These are phyloP conservation scores for Drosophila kanekoi DNA, from an alignment of 2,888 invertebrate species.

Conservation along the genomic window DNA sequence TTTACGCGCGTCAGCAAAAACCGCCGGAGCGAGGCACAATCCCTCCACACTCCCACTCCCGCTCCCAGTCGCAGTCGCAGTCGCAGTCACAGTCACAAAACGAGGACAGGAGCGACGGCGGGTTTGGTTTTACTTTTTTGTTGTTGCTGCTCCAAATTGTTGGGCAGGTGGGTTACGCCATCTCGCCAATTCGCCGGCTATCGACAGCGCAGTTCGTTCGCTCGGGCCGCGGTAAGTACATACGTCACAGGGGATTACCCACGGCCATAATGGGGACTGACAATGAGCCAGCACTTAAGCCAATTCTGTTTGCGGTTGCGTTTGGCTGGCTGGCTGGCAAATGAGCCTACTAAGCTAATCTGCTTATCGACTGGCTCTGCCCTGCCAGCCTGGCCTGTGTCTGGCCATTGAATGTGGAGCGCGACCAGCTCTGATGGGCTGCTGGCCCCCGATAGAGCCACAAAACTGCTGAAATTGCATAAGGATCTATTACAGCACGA, in stretches of 20 bases:
- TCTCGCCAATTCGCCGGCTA: slow-evolving; percentile 47
- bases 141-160: slow-evolving; percentile 21
- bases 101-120: background rate
- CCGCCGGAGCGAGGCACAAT: slow-evolving; percentile 20
- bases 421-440: too few relatives aligned
- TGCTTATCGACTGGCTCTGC: slow-evolving; percentile 54
- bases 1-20: slow-evolving; percentile 77
- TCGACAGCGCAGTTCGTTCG: slow-evolving; percentile 24
- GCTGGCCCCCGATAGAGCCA: background rate
- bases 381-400: background rate
- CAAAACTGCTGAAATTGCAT: slow-evolving; percentile 40
- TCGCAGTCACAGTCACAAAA: background rate
- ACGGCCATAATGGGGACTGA: slow-evolving; percentile 47
- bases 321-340: slow-evolving; percentile 57
- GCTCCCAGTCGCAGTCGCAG: too few relatives aligned
- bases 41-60: background rate
- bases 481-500: slow-evolving; percentile 37
- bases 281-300: slow-evolving; percentile 60
- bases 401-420: slow-evolving; percentile 32
- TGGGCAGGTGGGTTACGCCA: slow-evolving; percentile 28
- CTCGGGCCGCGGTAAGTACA: slow-evolving; percentile 37
- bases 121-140: background rate
- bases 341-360: slow-evolving; percentile 57
- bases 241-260: slow-evolving; percentile 63
- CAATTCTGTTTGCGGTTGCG: slow-evolving; percentile 62